phyloP scores from a whole-genome alignment of 2,113 vertebrate genomes.

The Dasyprocta punctata region DNA sequence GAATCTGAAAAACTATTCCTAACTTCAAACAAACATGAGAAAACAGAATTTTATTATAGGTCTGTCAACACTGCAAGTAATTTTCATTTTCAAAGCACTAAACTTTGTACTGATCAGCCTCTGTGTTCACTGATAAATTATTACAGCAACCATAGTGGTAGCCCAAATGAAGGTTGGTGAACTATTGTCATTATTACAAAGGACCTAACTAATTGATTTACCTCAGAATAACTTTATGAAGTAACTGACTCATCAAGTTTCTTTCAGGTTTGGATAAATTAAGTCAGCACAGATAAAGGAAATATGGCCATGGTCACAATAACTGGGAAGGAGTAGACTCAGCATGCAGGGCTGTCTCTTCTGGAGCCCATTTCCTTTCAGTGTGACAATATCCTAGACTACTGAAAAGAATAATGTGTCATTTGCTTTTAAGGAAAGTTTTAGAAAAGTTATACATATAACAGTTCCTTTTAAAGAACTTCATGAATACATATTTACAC shows the following conservation, averaged over 20 bases:
- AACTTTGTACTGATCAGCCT: not conserved
- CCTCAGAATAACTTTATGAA: not conserved
- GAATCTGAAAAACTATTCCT: conserved; percentile 37
- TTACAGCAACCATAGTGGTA: not conserved
- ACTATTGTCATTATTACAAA: not conserved
- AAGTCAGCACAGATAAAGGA: not conserved
- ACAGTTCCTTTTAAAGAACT: not conserved
- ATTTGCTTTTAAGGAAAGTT: not conserved
- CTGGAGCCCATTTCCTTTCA: too few species aligned
- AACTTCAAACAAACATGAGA: not conserved
- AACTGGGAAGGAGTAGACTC: not conserved
- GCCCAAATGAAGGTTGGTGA: not conserved
- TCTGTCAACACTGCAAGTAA: not conserved
- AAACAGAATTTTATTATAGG: not conserved
- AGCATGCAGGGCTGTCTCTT: not conserved
- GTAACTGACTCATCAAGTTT: conserved; percentile 4
- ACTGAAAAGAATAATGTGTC: not conserved
- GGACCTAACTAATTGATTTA: not conserved
- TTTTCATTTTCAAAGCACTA: not conserved
- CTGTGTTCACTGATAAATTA: not conserved
- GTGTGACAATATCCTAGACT: not conserved
- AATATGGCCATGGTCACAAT: not conserved
- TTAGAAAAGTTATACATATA: not conserved
- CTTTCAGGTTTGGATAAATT: not conserved
- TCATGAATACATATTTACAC: not conserved